Base-by-base conservation (phyloP, 2,888 invertebrate genomes). In the Gastrophysa polygoni region DNA sequence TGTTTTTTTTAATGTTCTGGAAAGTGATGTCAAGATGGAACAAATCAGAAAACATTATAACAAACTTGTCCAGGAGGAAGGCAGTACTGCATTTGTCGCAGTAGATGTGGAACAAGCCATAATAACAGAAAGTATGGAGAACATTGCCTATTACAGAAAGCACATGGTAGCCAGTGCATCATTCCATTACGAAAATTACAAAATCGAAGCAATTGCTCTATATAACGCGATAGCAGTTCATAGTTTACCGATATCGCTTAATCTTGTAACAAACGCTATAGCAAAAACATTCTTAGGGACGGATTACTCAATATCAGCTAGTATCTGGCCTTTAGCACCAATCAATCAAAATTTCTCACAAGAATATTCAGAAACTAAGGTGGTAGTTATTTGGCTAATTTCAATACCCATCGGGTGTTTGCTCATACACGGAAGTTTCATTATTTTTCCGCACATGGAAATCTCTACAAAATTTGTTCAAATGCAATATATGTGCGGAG, bases 401-500 rank as follows among this genome's bases (percentile, higher is more conserved):
- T 62, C 81, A 17, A 68, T 81, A 55, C 81, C 82, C 3, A 67
- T 80, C 29, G 80, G 80, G 75, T 71, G 68, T 11, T 72, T 85
- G 7, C 75, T 85, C 20, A 78, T 86, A n/a, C 72, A 81, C 16
- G 81, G 84, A 0, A 82, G 86, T 69, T 86, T 86, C 64, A 82
- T 87, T 1, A 78, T 86, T 0, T 85, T 91, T 59, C 88, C 90
- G 2, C 85, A 88, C 68, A 81, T 81, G 57, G 92, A 93, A 79
- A 83, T 86, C 7, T 75, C 78, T 5, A 83, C 84, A 1, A 87
- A 87, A 54, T 83, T 91, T 32, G 88, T 90, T 21, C 88, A 88
- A 70, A 76, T 91, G 34, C 91, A 91, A 80, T 78, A 86, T 20
- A 87, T 90, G 87, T 83, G 87, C 0, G 89, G 91, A 2, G 85